Percentiles rank a stretch among this genome's conserved stretches.
Evolutionary conservation across 1,140 invertebrate species (phyloP).

Genomic region (Rhyacophila brunnea): DNA sequence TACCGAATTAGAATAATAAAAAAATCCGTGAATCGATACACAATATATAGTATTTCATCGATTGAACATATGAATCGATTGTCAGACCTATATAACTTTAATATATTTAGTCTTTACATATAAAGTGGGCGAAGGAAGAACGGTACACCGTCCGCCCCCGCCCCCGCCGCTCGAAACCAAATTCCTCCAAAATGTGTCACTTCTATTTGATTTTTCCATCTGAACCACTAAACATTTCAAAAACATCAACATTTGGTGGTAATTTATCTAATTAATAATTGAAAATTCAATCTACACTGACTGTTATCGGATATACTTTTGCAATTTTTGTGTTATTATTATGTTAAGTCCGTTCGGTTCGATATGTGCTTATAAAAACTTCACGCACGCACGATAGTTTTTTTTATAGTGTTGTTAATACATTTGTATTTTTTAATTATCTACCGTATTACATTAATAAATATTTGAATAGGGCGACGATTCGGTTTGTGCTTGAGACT

Average conservation of each 20-base stretch:
- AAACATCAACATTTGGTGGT: slow-evolving; percentile 30
- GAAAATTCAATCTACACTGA: slow-evolving; percentile 30
- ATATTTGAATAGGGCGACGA: slow-evolving; percentile 21
- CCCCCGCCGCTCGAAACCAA: not conserved
- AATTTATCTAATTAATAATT: slow-evolving; percentile 34
- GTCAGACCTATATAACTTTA: slow-evolving; percentile 37
- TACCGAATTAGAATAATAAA: slow-evolving; percentile 37
- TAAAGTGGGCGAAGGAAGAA: not conserved
- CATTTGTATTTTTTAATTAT: slow-evolving; percentile 26
- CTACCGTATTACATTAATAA: slow-evolving; percentile 22
- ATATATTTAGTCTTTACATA: slow-evolving; percentile 19
- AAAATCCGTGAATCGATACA: slow-evolving; percentile 35
- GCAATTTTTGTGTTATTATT: slow-evolving; percentile 20
- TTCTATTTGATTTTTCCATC: slow-evolving; percentile 18
- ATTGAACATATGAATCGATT: slow-evolving; percentile 39
- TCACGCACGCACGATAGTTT: slow-evolving; percentile 33
- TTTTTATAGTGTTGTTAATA: slow-evolving; percentile 9
- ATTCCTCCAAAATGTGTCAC: slow-evolving; percentile 19
- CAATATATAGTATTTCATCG: slow-evolving; percentile 34
- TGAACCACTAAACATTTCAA: slow-evolving; percentile 31
- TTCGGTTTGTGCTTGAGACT: slow-evolving; percentile 27
- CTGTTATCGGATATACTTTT: slow-evolving; percentile 28
- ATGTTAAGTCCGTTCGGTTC: slow-evolving; percentile 28
- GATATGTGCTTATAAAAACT: slow-evolving; percentile 36
- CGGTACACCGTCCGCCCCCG: too few species aligned